Conservation (phyloP, 2,113 vertebrate species). For the Elachura formosa region DNA sequence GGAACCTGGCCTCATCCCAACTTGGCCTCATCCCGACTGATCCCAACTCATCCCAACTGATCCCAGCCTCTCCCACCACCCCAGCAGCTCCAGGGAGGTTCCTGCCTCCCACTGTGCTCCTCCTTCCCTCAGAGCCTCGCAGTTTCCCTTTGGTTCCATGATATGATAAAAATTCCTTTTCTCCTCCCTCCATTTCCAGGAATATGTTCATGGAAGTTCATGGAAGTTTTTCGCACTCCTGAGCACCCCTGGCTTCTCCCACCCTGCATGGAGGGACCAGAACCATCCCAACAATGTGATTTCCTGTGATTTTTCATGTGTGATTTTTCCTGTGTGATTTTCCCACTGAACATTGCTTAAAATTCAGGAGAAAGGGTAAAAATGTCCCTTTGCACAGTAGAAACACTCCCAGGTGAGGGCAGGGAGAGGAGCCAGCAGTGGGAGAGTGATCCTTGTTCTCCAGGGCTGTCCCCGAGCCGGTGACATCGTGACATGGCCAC, state of each 20-base stretch:
- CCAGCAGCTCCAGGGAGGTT: not conserved
- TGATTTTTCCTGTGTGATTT: too few species aligned
- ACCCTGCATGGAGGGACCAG: not conserved
- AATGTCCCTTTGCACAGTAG: not conserved
- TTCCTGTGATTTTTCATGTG: too few species aligned
- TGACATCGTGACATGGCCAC: not conserved
- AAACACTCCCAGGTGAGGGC: not conserved
- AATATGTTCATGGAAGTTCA: not conserved
- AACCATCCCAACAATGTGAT: accelerated
- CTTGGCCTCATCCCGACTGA: too few species aligned
- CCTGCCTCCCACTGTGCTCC: accelerated
- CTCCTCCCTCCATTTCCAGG: not conserved
- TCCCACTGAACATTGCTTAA: accelerated
- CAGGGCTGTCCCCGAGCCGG: not conserved
- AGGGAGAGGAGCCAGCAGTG: accelerated
- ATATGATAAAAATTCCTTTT: not conserved
- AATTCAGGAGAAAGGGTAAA: not conserved
- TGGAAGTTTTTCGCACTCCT: too few species aligned
- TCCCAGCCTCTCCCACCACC: not conserved
- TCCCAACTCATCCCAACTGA: too few species aligned
- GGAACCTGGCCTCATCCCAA: not conserved
- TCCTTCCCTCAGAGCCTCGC: not conserved
- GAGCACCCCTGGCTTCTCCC: not conserved
- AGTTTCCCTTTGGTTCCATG: not conserved
- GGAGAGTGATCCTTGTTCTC: accelerated